phyloP scores from a whole-genome alignment of 1,140 invertebrate species.

The Habropoda laboriosa region DNA sequence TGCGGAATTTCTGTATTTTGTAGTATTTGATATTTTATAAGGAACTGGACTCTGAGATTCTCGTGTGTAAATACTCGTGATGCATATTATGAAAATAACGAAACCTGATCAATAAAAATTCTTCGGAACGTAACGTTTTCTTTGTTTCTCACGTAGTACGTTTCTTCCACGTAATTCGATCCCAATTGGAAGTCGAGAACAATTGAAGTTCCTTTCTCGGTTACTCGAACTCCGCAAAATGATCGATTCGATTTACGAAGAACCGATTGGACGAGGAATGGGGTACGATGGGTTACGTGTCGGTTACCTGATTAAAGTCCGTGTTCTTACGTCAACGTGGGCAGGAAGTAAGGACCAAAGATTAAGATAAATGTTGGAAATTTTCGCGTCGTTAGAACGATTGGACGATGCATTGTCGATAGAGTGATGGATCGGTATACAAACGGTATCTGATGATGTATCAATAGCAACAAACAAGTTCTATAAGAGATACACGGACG shows the following conservation, averaged over 20 bases:
- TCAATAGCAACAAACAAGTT: neutral
- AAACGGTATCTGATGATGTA: conserved; percentile 2
- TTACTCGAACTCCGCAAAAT: neutral
- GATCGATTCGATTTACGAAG: neutral
- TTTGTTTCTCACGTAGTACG: neutral
- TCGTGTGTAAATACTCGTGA: conserved; percentile 36
- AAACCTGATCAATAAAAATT: conserved; percentile 32
- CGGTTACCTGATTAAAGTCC: neutral
- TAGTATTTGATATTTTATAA: conserved; percentile 54
- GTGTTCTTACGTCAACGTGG: too few species aligned
- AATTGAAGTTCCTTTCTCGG: neutral
- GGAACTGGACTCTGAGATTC: neutral
- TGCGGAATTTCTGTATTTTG: conserved; percentile 40
- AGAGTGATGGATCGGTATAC: neutral
- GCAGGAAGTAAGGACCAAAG: too few species aligned
- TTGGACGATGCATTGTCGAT: neutral
- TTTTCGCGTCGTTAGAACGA: neutral
- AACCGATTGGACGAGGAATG: neutral
- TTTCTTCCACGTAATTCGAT: too few species aligned
- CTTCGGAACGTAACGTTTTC: neutral
- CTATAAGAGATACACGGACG: neutral
- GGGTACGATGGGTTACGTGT: neutral
- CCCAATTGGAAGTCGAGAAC: neutral
- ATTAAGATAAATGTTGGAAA: neutral
- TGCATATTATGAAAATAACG: conserved; percentile 21